These are phyloP conservation scores for Poeciliopsis turrubarensis DNA, from an alignment of 2,113 vertebrate species.

Conservation along the genomic window DNA sequence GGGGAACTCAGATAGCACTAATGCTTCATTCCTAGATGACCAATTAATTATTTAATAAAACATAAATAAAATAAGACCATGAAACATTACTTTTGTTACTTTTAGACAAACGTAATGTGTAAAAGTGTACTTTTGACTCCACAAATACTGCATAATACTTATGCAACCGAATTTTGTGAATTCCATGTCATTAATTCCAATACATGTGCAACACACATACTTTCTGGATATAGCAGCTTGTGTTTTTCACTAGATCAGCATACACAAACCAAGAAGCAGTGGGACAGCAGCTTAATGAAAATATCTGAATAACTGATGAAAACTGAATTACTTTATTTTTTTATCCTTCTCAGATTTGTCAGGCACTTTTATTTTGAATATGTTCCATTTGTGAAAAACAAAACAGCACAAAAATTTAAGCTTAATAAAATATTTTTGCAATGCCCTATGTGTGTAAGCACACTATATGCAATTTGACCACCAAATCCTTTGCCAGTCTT, in stretches of 20 bases:
- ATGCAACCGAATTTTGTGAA: not conserved
- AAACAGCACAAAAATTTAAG: slow-evolving; percentile 19
- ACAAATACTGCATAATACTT: no score
- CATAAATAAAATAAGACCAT: not conserved
- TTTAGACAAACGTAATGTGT: no score
- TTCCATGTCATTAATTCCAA: not conserved
- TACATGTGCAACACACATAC: not conserved
- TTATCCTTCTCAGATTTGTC: not conserved
- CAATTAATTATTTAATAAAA: not conserved
- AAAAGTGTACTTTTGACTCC: no score
- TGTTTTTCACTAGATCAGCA: not conserved
- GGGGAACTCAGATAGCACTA: not conserved
- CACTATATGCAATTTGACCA: slow-evolving; percentile 51
- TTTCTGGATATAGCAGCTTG: not conserved
- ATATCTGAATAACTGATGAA: not conserved
- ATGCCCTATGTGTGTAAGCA: slow-evolving; percentile 42
- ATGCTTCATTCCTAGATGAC: not conserved
- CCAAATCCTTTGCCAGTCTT: slow-evolving; percentile 53
- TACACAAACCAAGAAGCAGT: not conserved
- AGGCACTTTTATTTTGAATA: not conserved
- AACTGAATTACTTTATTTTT: not conserved
- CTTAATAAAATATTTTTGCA: slow-evolving; percentile 27
- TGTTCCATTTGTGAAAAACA: slow-evolving; percentile 17
- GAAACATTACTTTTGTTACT: no score
- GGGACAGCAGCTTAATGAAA: not conserved